Evolutionary conservation across 2,797 vertebrate genomes (phyloP).

Genomic region (Hephaestus fuliginosus): DNA sequence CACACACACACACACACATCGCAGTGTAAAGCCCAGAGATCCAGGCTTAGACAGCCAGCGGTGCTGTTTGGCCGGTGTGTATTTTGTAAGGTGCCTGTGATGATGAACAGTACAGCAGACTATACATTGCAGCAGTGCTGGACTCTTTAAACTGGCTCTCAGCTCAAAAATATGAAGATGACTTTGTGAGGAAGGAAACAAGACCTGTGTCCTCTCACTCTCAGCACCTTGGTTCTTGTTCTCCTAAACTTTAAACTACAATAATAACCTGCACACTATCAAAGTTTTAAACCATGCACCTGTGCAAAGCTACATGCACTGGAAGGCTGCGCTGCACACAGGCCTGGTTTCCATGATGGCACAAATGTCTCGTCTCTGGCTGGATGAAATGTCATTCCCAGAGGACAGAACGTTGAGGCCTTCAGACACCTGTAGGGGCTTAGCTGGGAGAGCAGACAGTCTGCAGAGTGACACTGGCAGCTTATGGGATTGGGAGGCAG

Average conservation of each 20-base stretch:
- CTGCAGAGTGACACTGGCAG: slow-evolving; percentile 44
- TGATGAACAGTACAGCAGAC: slow-evolving; percentile 76
- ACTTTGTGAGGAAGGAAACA: slow-evolving; percentile 33
- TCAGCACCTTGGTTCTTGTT: slow-evolving; percentile 17
- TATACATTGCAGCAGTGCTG: slow-evolving; percentile 43
- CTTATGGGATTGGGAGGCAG: slow-evolving; percentile 50
- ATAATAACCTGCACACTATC: slow-evolving; percentile 57
- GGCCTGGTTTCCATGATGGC: slow-evolving; percentile 42
- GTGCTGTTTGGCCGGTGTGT: slow-evolving; percentile 57
- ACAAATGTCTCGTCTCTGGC: slow-evolving; percentile 27
- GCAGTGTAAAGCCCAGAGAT: slow-evolving; percentile 52
- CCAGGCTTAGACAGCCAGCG: slow-evolving; percentile 38
- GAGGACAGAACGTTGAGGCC: slow-evolving; percentile 42
- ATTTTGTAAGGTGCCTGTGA: slow-evolving; percentile 84
- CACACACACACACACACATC: slow-evolving; percentile 24
- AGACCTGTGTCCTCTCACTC: slow-evolving; percentile 57
- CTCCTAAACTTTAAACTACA: slow-evolving; percentile 56
- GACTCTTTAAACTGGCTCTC: slow-evolving; percentile 51
- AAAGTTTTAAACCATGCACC: slow-evolving; percentile 31
- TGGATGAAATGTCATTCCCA: slow-evolving; percentile 48
- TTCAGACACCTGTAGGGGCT: slow-evolving; percentile 73
- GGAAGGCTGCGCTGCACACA: neutral
- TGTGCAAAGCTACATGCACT: slow-evolving; percentile 20
- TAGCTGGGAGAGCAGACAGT: slow-evolving; percentile 55
- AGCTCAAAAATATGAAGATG: slow-evolving; percentile 62